Percentiles rank a stretch among this genome's conserved stretches.
Conservation (phyloP, 2,113 vertebrate genomes). For the Oophaga pumilio region DNA sequence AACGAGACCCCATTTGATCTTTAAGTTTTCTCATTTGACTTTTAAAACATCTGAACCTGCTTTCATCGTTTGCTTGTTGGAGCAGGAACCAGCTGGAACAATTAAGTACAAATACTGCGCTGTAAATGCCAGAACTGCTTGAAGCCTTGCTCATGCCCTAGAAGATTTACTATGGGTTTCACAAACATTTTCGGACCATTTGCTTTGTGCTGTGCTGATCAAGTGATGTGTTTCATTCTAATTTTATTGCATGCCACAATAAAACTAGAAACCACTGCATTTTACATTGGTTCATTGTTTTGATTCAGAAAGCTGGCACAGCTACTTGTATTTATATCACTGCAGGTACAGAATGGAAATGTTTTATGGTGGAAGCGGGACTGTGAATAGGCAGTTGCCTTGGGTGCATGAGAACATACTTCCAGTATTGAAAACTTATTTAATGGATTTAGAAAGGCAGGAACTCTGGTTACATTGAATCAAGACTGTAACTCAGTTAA, state of each 20-base stretch:
- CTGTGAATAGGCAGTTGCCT: neutral
- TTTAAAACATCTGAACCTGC: slow-evolving; percentile 51
- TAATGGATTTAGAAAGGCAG: slow-evolving; percentile 13
- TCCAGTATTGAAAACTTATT: neutral
- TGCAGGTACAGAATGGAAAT: slow-evolving; percentile 17
- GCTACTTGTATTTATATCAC: neutral
- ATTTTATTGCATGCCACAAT: slow-evolving; percentile 42
- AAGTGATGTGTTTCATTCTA: slow-evolving; percentile 36
- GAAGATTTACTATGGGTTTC: slow-evolving; percentile 24
- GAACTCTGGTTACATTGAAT: neutral
- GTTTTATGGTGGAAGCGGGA: slow-evolving; percentile 2
- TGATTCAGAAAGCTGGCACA: slow-evolving; percentile 22
- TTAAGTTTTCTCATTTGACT: slow-evolving; percentile 55
- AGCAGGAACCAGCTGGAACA: slow-evolving; percentile 44
- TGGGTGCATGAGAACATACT: slow-evolving; percentile 10
- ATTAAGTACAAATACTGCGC: slow-evolving; percentile 31
- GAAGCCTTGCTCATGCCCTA: neutral
- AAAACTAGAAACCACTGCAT: slow-evolving; percentile 19
- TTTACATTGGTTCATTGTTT: slow-evolving; percentile 15
- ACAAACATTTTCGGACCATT: slow-evolving; percentile 38
- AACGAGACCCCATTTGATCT: slow-evolving; percentile 51
- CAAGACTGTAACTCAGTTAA: neutral
- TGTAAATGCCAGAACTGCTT: slow-evolving; percentile 26
- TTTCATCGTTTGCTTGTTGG: slow-evolving; percentile 45
- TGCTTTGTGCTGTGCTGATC: slow-evolving; percentile 4